Conservation (phyloP, 1,140 invertebrate genomes). For the Apis laboriosa region DNA sequence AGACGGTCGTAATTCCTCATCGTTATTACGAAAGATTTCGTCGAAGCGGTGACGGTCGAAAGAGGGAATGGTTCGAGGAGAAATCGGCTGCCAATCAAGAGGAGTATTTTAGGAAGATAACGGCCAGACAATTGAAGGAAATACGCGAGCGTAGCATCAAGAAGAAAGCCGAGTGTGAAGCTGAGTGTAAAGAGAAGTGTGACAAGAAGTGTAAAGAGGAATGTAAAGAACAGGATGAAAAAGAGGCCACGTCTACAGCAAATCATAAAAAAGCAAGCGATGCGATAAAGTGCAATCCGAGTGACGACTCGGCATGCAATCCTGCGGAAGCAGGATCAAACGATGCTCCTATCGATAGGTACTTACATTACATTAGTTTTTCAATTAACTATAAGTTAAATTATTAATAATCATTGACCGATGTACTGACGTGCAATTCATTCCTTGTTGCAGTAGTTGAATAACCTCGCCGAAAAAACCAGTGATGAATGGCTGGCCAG, state of each 20-base stretch:
- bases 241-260: too few relatives aligned
- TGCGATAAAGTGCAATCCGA: too few relatives aligned
- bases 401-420: slow-evolving; percentile 37
- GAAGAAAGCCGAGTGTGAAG: slow-evolving; percentile 14
- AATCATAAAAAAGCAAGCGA: too few relatives aligned
- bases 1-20: background rate
- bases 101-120: slow-evolving; percentile 72
- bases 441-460: slow-evolving; percentile 71
- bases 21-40: slow-evolving; percentile 63
- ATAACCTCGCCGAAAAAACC: slow-evolving; percentile 78
- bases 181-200: background rate
- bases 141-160: slow-evolving; percentile 44
- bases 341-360: too few relatives aligned
- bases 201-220: background rate
- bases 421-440: slow-evolving; percentile 80
- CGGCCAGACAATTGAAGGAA: slow-evolving; percentile 66
- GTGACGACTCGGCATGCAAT: too few relatives aligned
- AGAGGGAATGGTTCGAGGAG: slow-evolving; percentile 73
- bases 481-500: slow-evolving; percentile 64
- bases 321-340: too few relatives aligned
- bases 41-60: slow-evolving; percentile 68
- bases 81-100: slow-evolving; percentile 67
- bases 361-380: too few relatives aligned
- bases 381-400: too few relatives aligned
- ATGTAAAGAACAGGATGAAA: too few relatives aligned